phyloP scores from a whole-genome alignment of 2,797 vertebrate species.

The Siniperca obscura region DNA sequence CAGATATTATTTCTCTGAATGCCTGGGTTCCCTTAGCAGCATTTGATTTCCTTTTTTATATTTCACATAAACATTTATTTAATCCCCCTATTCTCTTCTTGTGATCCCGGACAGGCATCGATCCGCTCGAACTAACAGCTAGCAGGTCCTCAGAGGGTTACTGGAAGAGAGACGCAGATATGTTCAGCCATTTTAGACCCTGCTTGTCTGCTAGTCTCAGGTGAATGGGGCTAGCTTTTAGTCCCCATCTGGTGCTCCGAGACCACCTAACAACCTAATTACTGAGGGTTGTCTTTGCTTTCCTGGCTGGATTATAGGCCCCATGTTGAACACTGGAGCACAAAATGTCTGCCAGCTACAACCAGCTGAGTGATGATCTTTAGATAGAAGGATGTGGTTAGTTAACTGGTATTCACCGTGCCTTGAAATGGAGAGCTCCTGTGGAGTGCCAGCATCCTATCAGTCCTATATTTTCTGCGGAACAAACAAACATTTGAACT shows the following conservation, averaged over 20 bases:
- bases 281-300: slow-evolving; percentile 56
- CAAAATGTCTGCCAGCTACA: slow-evolving; percentile 76
- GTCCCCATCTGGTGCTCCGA: slow-evolving; percentile 74
- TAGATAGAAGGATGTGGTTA: slow-evolving; percentile 72
- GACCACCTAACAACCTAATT: slow-evolving; percentile 75
- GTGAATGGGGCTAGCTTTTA: slow-evolving; percentile 71
- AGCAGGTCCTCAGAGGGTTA: slow-evolving; percentile 42
- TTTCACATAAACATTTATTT: slow-evolving; percentile 44
- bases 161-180: slow-evolving; percentile 50
- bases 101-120: slow-evolving; percentile 52
- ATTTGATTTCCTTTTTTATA: slow-evolving; percentile 42
- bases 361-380: slow-evolving; percentile 71
- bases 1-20: slow-evolving; percentile 40
- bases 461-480: slow-evolving; percentile 1
- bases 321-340: slow-evolving; percentile 63
- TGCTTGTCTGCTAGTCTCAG: slow-evolving; percentile 60
- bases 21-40: slow-evolving; percentile 2
- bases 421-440: slow-evolving; percentile 53
- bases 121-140: slow-evolving; percentile 52
- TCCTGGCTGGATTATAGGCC: slow-evolving; percentile 62
- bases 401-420: slow-evolving; percentile 66
- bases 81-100: slow-evolving; percentile 16
- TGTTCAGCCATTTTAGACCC: slow-evolving; percentile 71
- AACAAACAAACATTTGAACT: slow-evolving; percentile 41
- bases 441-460: slow-evolving; percentile 37